These are phyloP conservation scores for Battus philenor DNA, from an alignment of 1,140 invertebrate genomes.

Conservation along the genomic window DNA sequence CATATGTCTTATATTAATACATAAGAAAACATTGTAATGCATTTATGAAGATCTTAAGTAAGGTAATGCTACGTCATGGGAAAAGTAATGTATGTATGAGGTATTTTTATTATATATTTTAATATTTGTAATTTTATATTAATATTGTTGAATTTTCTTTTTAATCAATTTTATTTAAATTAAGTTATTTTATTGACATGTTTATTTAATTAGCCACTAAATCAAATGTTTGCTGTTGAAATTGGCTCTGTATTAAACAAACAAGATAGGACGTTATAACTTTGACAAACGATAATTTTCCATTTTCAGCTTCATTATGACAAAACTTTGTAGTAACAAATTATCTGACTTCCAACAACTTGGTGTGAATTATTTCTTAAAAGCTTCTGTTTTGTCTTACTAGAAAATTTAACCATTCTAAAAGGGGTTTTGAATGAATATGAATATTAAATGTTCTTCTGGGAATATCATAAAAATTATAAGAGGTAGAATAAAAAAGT, in stretches of 20 bases:
- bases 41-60: too few species aligned
- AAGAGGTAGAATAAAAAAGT: slow-evolving; percentile 5
- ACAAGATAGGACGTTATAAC: not conserved
- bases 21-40: too few species aligned
- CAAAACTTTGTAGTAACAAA: slow-evolving; percentile 8
- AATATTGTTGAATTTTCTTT: too few species aligned
- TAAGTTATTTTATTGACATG: too few species aligned
- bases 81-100: too few species aligned
- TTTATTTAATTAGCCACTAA: too few species aligned
- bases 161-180: too few species aligned
- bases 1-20: too few species aligned
- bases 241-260: slow-evolving; percentile 1
- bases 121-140: too few species aligned
- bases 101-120: too few species aligned
- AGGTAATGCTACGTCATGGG: too few species aligned
- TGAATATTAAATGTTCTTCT: slow-evolving; percentile 4
- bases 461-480: slow-evolving; percentile 11
- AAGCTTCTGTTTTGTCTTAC: slow-evolving; percentile 6
- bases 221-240: not conserved
- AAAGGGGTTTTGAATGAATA: slow-evolving; percentile 5
- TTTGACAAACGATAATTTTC: slow-evolving; percentile 6
- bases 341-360: not conserved
- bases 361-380: slow-evolving; percentile 7
- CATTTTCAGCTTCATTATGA: slow-evolving; percentile 1
- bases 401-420: slow-evolving; percentile 8